Evolutionary conservation across 2,888 invertebrate species (phyloP).

Genomic region (Melikaiella ostensackeni): DNA sequence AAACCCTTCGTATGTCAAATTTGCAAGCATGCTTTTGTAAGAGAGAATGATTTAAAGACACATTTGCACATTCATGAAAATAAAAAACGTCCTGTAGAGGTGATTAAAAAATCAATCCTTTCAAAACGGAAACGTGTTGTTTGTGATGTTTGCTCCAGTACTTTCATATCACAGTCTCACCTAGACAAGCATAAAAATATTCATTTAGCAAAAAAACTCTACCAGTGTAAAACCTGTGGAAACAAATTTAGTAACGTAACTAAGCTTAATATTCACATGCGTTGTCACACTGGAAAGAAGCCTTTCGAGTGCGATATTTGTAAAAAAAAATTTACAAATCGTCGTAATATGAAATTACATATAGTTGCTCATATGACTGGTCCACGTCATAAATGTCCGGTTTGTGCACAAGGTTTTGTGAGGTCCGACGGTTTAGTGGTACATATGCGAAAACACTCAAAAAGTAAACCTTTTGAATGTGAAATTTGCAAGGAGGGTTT

Average conservation of each 20-base stretch:
- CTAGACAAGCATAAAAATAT: too few species aligned
- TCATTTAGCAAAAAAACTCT: too few species aligned
- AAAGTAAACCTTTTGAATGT: background rate
- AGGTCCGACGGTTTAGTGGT: background rate
- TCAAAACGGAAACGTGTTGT: too few species aligned
- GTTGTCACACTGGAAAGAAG: background rate
- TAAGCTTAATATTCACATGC: background rate
- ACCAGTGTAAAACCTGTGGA: background rate
- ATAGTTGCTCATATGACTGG: background rate
- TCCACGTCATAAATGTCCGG: background rate
- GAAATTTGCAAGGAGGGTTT: background rate
- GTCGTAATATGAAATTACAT: background rate
- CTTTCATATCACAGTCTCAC: too few species aligned
- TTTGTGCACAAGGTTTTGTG: background rate
- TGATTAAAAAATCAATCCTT: too few species aligned
- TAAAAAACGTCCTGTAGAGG: too few species aligned
- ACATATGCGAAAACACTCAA: background rate
- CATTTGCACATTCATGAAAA: too few species aligned
- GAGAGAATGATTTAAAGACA: too few species aligned
- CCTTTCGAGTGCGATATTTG: slow-evolving; percentile 16
- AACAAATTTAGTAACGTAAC: background rate
- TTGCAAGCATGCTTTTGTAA: too few species aligned
- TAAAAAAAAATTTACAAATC: background rate
- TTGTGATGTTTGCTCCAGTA: too few species aligned
- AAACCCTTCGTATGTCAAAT: too few species aligned